Percentiles rank a stretch among this genome's conserved stretches.
phyloP scores from a whole-genome alignment of 53 echinoderm and acorn worm species.

The Actinopyga echinites region DNA sequence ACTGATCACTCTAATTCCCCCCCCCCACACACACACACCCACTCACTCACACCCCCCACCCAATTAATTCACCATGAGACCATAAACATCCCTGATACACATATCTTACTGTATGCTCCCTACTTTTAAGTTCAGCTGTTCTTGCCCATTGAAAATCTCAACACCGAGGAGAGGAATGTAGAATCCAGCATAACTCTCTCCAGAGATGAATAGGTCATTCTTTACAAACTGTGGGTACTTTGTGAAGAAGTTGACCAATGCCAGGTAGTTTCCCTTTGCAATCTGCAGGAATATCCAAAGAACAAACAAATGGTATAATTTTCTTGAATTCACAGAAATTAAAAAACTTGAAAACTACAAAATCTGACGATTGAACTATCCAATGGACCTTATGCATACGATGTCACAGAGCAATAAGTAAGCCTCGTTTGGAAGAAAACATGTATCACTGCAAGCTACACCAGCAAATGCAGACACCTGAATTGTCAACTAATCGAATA shows the following conservation, averaged over 20 bases:
- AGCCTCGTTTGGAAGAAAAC: no score
- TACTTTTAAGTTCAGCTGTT: conserved; percentile 76
- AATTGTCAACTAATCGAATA: no score
- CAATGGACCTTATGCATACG: no score
- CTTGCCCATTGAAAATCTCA: conserved; percentile 62
- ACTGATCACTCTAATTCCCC: no score
- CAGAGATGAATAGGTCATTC: conserved; percentile 79
- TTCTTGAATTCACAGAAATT: not conserved
- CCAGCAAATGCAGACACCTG: no score
- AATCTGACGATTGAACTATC: no score
- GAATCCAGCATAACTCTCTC: conserved; percentile 90
- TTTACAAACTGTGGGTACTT: conserved; percentile 73
- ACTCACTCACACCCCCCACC: no score
- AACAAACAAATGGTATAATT: not conserved
- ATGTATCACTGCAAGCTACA: no score
- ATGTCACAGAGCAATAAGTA: no score
- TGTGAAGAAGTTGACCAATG: conserved; percentile 75
- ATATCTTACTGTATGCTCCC: not conserved
- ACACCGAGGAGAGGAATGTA: conserved; percentile 81
- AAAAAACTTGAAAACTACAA: not conserved
- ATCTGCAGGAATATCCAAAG: conserved; percentile 48
- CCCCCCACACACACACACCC: no score
- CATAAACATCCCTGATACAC: not conserved
- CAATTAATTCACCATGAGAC: no score
- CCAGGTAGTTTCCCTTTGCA: conserved; percentile 74